Base-by-base conservation (phyloP, 2,888 invertebrate genomes). In the Cephalotes varians region DNA sequence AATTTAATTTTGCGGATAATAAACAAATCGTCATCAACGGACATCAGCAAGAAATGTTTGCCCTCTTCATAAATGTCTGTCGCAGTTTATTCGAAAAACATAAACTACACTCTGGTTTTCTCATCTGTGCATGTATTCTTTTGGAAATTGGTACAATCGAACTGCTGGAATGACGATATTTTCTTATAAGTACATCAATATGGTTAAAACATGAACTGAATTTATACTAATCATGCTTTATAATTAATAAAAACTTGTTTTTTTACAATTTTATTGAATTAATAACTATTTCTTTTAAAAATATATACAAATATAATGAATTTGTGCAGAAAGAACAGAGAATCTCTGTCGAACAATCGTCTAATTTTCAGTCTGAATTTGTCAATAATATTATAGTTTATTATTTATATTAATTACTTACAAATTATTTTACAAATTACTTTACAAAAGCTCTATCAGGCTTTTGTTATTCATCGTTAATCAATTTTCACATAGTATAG, bases 81-180 rank as follows among this genome's bases (percentile, higher is more conserved):
- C 96, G 98, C 69, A 98, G 98, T 87, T 96, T 99, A 76, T 98
- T 99, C 92, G 98, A 98, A 93, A 97, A 96, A 84, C 98, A 99
- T 95, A 98, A 98, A 95, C 95, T 98, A 18, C 95, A 98, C 86
- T 98, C 98, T 94, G 98, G 97, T 9, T 97, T 98, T 91, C 95
- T 97, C 34, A 93, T 98, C 40, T 96, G 97, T 86, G 96, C 96
- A 0, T 95, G 98, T 54, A 96, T 98, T 21, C 94, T 96, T 87
- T 95, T 97, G 88, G 96, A 97, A 82, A 95, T 95, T 1, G 95
- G 96, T 0, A 91, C 95, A 60, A 96, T 98, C 28, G 95, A 97
- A 67, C 91, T 92, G 6, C 95, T 94, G 0, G 98, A 98, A 93
- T 97, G 98, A 95, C 96, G 97, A 90, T 97, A 96, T 96, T 88